A percentile compares a stretch with the other conserved stretches of the same genome.
Evolutionary conservation across 1,140 invertebrate species (phyloP).

Genomic region (Lanistes nyassanus): DNA sequence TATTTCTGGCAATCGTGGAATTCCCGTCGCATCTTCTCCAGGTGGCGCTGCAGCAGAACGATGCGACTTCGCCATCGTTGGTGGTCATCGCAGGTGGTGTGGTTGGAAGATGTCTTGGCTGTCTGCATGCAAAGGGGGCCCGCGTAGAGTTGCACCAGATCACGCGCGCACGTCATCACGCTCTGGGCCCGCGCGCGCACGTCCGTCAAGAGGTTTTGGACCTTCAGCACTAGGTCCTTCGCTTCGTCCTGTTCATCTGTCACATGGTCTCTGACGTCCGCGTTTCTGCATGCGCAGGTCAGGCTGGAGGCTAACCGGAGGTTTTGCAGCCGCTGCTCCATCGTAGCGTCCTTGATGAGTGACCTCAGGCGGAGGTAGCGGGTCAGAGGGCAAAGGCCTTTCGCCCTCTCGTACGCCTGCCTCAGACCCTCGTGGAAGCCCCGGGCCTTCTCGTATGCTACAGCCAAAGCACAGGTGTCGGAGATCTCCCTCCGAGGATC

Average conservation of each 20-base stretch:
- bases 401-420: constrained; percentile 8
- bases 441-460: background rate
- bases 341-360: constrained; percentile 13
- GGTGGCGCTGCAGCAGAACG: constrained; percentile 2
- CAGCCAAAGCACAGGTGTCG: background rate
- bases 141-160: background rate
- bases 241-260: no score
- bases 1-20: background rate
- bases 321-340: background rate
- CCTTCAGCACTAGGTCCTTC: background rate
- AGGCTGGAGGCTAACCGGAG: background rate
- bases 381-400: background rate
- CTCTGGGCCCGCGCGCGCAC: background rate
- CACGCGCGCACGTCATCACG: background rate
- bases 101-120: background rate
- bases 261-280: background rate
- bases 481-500: no score
- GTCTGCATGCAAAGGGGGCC: background rate
- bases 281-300: background rate
- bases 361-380: constrained; percentile 14
- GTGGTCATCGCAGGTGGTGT: background rate
- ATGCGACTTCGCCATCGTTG: constrained; percentile 10
- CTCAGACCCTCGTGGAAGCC: background rate
- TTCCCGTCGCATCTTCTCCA: constrained; percentile 6
- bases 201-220: background rate